These are phyloP conservation scores for Ceryle rudis DNA, from an alignment of 2,797 vertebrate species.

Conservation along the genomic window DNA sequence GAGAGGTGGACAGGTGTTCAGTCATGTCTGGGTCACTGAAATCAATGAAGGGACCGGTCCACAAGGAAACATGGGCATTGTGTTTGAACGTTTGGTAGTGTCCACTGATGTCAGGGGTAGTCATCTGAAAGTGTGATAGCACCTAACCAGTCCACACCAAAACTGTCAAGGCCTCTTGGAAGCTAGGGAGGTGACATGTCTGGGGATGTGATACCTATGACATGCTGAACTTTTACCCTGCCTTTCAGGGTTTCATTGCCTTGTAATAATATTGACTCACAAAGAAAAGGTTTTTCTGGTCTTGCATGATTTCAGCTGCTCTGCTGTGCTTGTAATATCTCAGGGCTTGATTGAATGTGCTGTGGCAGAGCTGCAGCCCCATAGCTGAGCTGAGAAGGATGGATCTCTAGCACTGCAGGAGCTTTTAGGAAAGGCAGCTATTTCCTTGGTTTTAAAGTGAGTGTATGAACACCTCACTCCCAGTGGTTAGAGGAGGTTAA, in stretches of 20 bases:
- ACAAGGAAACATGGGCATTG: rapidly evolving
- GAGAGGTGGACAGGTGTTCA: background rate
- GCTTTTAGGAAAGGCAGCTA: background rate
- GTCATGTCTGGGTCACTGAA: background rate
- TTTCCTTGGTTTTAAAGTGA: background rate
- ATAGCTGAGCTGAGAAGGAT: background rate
- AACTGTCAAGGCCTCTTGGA: background rate
- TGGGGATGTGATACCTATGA: background rate
- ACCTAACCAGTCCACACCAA: background rate
- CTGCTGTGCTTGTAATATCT: background rate
- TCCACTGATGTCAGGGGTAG: rapidly evolving
- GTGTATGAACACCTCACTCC: background rate
- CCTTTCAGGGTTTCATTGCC: background rate
- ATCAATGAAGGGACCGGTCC: background rate
- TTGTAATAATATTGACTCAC: background rate
- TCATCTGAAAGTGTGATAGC: background rate
- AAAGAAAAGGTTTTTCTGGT: background rate
- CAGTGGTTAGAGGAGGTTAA: background rate
- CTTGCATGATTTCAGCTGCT: background rate
- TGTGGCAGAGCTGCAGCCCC: background rate
- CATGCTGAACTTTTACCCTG: background rate
- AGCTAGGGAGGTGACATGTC: background rate
- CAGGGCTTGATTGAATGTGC: background rate
- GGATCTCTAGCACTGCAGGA: background rate
- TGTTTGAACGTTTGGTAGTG: background rate